Base-by-base conservation (phyloP, 2,888 invertebrate genomes). In the Boloria selene region DNA sequence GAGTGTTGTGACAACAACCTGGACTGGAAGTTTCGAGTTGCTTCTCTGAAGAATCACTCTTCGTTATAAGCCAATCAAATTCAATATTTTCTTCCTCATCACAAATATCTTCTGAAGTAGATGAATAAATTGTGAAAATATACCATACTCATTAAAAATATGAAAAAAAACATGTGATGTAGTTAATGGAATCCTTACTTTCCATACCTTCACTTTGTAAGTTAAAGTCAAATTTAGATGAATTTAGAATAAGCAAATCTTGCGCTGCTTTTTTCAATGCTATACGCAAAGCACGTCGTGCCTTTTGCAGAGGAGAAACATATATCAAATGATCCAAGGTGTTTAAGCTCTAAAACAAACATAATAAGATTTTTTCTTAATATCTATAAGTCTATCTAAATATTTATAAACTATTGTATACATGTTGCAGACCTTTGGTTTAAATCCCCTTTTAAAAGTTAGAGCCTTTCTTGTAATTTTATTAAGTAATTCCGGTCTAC, bases 391-490 rank as follows among this genome's bases (percentile, higher is more conserved):
- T 16, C 4, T 16, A 0, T 31, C 16, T 31, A 13, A n/a, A 16
- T 13, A 49, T 17, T 31, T 6, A 49, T 47, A 6, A 4, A 59
- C 7, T 17, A 59, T 26, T 49, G 17, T 13, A 7, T 16, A 49
- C 13, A 17, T 66, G 5, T 22, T 44, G 64, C 54, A 52, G 68
- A 88, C 90, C 86, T 86, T 90, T 0, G 84, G 75, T 72, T 87
- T 91, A 62, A 84, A 83, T 70, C 70, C 81, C 74, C 84, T 84
- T 76, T 87, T 90, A 74, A 90, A 81, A 56, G 87, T 84, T 61
- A 90, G 79, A 16, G 88, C 85, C 79, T 94, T 94, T 61, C 94
- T 84, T 53, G 92, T 92, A 31, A 94, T 93, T 80, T 91, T 91
- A 68, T 90, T 87, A 13, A 94, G 75, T 63, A 94, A 77, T 68